Percentiles rank a stretch among this genome's conserved stretches.
phyloP scores from a whole-genome alignment of 2,113 vertebrate genomes.

The Willisornis vidua region DNA sequence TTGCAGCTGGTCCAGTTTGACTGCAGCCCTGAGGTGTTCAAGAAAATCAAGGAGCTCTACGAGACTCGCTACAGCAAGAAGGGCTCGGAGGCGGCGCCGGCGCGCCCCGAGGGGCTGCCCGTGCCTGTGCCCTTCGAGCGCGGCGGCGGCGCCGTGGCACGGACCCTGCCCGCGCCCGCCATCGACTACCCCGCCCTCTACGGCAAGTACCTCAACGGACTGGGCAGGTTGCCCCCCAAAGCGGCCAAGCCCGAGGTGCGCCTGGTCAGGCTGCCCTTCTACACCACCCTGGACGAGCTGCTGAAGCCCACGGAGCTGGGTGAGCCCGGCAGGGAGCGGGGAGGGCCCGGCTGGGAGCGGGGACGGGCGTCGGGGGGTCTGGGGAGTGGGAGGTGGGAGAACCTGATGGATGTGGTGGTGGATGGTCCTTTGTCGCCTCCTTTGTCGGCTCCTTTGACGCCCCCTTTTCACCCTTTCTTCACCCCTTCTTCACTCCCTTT shows the following conservation, averaged over 20 bases:
- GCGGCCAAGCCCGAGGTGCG: constrained; percentile 84
- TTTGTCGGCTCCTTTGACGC: too few species aligned
- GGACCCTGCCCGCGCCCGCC: constrained; percentile 67
- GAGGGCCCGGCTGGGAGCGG: too few species aligned
- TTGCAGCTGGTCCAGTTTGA: constrained; percentile 95
- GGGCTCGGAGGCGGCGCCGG: constrained; percentile 68
- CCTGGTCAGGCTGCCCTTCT: constrained; percentile 93
- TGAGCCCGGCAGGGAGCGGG: constrained; percentile 50
- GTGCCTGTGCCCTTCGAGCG: constrained; percentile 78
- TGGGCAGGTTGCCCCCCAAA: constrained; percentile 84
- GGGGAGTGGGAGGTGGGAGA: too few species aligned
- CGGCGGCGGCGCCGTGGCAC: constrained; percentile 54
- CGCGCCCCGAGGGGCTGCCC: constrained; percentile 80
- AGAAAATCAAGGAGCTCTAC: constrained; percentile 96
- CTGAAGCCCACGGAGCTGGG: constrained; percentile 92
- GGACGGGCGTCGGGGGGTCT: too few species aligned
- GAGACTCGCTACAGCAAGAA: constrained; percentile 94
- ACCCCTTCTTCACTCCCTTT: too few species aligned
- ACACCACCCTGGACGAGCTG: constrained; percentile 92
- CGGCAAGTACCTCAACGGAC: constrained; percentile 94
- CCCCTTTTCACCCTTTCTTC: too few species aligned
- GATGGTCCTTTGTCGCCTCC: too few species aligned
- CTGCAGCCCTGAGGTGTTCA: constrained; percentile 96
- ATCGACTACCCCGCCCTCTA: constrained; percentile 83
- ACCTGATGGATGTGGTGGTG: too few species aligned